Evolutionary conservation across 2,888 invertebrate species (phyloP).

Genomic region (Cryptus armator): DNA sequence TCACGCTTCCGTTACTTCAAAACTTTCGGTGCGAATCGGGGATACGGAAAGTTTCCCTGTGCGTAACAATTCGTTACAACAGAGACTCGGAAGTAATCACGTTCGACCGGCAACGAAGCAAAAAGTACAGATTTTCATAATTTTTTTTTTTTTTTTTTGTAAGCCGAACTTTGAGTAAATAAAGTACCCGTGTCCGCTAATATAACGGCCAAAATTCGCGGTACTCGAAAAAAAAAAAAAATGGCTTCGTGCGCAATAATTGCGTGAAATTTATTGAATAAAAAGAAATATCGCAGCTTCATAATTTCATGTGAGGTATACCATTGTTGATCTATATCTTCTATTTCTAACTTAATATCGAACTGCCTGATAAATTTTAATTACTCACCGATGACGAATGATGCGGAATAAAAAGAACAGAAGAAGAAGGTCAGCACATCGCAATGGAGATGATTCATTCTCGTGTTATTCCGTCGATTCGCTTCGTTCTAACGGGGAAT

Average conservation of each 20-base stretch:
- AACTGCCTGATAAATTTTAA: slow-evolving; percentile 52
- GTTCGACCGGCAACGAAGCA: slow-evolving; percentile 53
- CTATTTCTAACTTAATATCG: slow-evolving; percentile 30
- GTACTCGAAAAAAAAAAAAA: slow-evolving; percentile 43
- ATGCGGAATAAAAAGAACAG: slow-evolving; percentile 30
- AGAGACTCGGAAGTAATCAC: slow-evolving; percentile 29
- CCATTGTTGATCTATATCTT: slow-evolving; percentile 49
- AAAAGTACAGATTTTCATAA: slow-evolving; percentile 19
- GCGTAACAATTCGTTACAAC: slow-evolving; percentile 23
- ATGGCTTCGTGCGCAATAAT: slow-evolving; percentile 62
- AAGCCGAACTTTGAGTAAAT: slow-evolving; percentile 48
- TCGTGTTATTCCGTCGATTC: slow-evolving; percentile 8
- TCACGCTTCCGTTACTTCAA: slow-evolving; percentile 17
- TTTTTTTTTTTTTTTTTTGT: slow-evolving; percentile 22
- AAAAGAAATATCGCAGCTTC: slow-evolving; percentile 63
- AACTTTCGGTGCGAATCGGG: slow-evolving; percentile 32
- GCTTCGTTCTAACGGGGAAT: slow-evolving; percentile 3
- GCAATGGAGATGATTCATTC: slow-evolving; percentile 23
- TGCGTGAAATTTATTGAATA: slow-evolving; percentile 61
- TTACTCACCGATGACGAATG: slow-evolving; percentile 19
- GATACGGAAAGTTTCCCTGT: slow-evolving; percentile 2
- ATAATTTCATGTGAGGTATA: slow-evolving; percentile 54
- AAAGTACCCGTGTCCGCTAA: slow-evolving; percentile 55
- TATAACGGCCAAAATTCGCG: slow-evolving; percentile 28
- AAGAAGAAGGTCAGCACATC: slow-evolving; percentile 9